Base-by-base conservation (phyloP, 2,888 invertebrate genomes). In the Ptilodon capucinus region DNA sequence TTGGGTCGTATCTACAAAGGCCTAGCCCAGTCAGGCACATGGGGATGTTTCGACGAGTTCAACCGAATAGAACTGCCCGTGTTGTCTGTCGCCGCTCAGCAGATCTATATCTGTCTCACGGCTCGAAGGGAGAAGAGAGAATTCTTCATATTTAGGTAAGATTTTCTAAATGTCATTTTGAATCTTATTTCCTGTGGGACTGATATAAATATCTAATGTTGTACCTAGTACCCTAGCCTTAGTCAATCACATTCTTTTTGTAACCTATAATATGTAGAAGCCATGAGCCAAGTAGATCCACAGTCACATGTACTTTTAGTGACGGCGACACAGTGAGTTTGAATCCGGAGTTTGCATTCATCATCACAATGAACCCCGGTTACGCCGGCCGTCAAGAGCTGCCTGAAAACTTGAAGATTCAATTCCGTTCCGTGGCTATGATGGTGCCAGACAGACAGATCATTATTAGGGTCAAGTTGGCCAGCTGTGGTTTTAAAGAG, bases 1-100 rank as follows among this genome's bases (percentile, higher is more conserved):
- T 79, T 94, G 55, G 94, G 94, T 5, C 91, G 94, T 49, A 94
- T 94, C 64, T 94, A 93, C 72, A 94, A 94, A 92, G 97, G 97
- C 2, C 84, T 97, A 44, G 97, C 97, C 0, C 97, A 97, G 81
- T 96, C 97, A 0, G 97, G 97, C 3, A 94, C 95, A 0, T 97
- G 97, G 97, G 97, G 97, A 3, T 97, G 97, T 72, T 97, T 97
- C 77, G 97, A 97, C 75, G 97, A 97, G 84, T 97, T 97, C 83
- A 97, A 97, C 81, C 92, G 97, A 44, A 97, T 97, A 56, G 97
- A 97, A 67, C 79, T 97, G 48, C 97, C 97, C 0, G 97, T 97
- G 13, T 83, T 97, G 7, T 97, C 97, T 1, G 97, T 97, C n/a
- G 97, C 97, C 3, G 97, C 97, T 1, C 97, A 97, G 77, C 97